Evolutionary conservation across 2,888 invertebrate species (phyloP).

Genomic region (Drosophila gaucha): DNA sequence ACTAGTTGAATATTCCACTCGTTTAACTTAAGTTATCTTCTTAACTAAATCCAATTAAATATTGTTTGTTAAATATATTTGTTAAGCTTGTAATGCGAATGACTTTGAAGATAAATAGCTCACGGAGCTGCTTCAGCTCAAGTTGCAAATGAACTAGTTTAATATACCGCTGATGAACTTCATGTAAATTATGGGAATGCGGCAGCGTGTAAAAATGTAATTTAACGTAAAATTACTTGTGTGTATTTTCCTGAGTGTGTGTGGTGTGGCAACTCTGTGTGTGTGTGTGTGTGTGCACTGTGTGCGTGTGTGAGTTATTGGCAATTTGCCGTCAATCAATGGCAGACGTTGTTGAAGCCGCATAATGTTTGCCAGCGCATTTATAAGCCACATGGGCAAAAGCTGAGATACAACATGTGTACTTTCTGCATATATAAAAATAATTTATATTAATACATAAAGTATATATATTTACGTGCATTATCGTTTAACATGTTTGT

Average conservation of each 20-base stretch:
- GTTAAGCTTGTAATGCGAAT: neutral
- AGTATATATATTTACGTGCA: constrained; percentile 1
- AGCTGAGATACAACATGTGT: constrained; percentile 17
- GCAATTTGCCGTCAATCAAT: constrained; percentile 57
- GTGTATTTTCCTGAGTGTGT: constrained; percentile 31
- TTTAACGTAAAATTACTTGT: constrained; percentile 53
- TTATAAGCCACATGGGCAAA: constrained; percentile 17
- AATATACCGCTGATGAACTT: constrained; percentile 5
- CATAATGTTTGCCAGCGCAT: constrained; percentile 48
- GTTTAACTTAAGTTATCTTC: neutral
- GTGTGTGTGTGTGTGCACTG: constrained; percentile 1
- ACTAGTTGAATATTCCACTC: neutral
- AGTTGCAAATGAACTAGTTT: constrained; percentile 23
- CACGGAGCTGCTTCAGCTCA: neutral
- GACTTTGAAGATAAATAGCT: neutral
- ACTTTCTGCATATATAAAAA: constrained; percentile 9
- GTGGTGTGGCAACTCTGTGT: neutral
- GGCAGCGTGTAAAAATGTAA: constrained; percentile 32
- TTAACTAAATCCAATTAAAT: neutral
- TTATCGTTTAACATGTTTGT: constrained; percentile 11
- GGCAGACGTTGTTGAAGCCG: constrained; percentile 44
- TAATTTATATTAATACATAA: constrained; percentile 4
- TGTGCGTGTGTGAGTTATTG: constrained; percentile 29
- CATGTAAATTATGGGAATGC: constrained; percentile 36
- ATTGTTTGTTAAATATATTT: neutral